phyloP scores from a whole-genome alignment of 2,888 invertebrate genomes.

The Chrysolina oricalcia region DNA sequence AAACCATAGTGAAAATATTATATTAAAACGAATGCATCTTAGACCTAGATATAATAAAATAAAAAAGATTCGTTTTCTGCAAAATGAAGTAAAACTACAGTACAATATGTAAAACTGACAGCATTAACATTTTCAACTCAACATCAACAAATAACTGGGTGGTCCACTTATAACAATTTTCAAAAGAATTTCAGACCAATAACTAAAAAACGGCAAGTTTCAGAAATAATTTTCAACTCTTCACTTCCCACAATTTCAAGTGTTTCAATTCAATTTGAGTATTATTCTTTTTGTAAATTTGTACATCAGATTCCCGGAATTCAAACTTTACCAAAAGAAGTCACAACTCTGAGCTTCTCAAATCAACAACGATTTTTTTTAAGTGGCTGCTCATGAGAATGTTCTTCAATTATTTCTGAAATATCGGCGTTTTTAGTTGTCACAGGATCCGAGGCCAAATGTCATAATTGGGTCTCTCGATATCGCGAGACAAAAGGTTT shows the following conservation, averaged over 20 bases:
- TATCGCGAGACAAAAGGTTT: conserved; percentile 57
- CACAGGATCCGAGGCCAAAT: not conserved
- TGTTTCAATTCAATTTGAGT: no score
- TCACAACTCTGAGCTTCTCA: no score
- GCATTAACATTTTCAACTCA: not conserved
- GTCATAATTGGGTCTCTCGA: not conserved
- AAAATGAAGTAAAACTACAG: conserved; percentile 9
- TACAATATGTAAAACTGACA: not conserved
- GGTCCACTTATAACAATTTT: conserved; percentile 7
- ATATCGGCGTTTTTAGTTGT: not conserved
- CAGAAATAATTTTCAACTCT: not conserved
- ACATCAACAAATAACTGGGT: not conserved
- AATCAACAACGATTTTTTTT: not conserved
- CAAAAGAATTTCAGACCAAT: not conserved
- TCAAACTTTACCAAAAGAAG: no score
- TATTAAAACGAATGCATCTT: conserved; percentile 21
- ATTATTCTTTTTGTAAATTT: no score
- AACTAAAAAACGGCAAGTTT: not conserved
- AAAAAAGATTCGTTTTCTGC: conserved; percentile 3
- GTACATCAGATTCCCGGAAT: no score
- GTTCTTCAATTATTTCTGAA: not conserved
- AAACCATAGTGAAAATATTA: conserved; percentile 9
- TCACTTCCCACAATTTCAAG: no score
- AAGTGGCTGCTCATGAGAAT: not conserved
- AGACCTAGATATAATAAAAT: conserved; percentile 11